phyloP scores from a whole-genome alignment of 2,797 vertebrate species.

The Esox lucius region DNA sequence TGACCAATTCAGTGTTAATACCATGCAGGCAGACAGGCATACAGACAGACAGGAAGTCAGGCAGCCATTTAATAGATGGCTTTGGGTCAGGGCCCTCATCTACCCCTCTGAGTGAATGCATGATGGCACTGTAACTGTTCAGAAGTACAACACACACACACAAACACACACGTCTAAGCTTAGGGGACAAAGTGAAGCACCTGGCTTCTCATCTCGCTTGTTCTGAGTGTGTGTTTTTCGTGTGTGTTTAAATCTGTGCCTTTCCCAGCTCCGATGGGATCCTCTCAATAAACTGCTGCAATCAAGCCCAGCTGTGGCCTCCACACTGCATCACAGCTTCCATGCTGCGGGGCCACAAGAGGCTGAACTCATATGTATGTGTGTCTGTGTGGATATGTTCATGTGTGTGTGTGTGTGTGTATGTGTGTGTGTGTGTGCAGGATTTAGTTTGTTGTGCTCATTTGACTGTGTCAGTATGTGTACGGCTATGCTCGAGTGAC shows the following conservation, averaged over 20 bases:
- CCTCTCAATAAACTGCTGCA: constrained; percentile 69
- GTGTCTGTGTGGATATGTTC: neutral
- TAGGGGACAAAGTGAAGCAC: constrained; percentile 55
- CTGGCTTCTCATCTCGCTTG: constrained; percentile 54
- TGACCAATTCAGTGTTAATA: neutral
- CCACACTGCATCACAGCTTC: constrained; percentile 60
- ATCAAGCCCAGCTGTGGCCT: constrained; percentile 71
- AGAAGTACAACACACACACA: neutral
- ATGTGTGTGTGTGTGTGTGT: constrained; percentile 9
- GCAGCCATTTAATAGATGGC: neutral
- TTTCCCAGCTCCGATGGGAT: constrained; percentile 64
- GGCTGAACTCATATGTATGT: constrained; percentile 28
- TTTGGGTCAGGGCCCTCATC: neutral
- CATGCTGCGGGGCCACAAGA: constrained; percentile 51
- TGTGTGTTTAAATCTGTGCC: constrained; percentile 61
- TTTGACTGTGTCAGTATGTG: neutral
- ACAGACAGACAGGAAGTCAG: too few relatives aligned
- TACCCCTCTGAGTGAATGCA: neutral
- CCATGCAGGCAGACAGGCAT: neutral
- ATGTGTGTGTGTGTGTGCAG: neutral
- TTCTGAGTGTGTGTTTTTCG: constrained; percentile 14
- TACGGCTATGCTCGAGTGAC: constrained; percentile 25
- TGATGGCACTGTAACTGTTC: neutral
- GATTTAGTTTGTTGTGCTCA: neutral
- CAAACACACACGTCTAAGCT: constrained; percentile 27